Evolutionary conservation across 2,113 vertebrate species (phyloP).

Genomic region (Scomber japonicus): DNA sequence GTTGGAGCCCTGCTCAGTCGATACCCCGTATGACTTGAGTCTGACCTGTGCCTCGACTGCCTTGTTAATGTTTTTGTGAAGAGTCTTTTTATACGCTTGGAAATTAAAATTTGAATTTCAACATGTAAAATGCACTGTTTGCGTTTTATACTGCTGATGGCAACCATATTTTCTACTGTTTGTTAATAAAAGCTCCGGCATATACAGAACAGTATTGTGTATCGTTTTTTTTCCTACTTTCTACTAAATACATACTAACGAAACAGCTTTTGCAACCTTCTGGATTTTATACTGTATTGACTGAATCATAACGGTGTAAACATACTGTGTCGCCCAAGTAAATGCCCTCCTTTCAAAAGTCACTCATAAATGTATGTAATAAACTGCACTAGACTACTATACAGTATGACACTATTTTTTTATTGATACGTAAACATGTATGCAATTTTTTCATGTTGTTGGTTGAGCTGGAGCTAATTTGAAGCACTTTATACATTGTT

Average conservation of each 20-base stretch:
- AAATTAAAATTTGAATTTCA: constrained; percentile 34
- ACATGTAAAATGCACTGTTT: constrained; percentile 48
- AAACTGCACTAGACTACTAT: no score
- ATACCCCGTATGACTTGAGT: constrained; percentile 50
- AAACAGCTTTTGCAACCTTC: background rate
- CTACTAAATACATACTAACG: background rate
- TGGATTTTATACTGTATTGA: no score
- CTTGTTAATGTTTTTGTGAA: constrained; percentile 38
- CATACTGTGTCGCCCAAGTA: background rate
- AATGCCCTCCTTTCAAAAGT: no score
- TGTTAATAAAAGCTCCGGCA: constrained; percentile 76
- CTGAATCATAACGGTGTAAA: background rate
- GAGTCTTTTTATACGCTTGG: constrained; percentile 41
- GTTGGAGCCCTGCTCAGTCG: background rate
- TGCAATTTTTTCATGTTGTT: no score
- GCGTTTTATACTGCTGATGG: constrained; percentile 11
- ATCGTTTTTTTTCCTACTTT: background rate
- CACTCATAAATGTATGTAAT: no score
- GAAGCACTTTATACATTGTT: no score
- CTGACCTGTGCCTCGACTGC: constrained; percentile 40
- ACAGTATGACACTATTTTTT: no score
- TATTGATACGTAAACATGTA: no score
- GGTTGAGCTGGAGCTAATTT: no score
- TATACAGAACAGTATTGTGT: background rate
- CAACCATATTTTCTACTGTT: constrained; percentile 66